Evolutionary conservation across 2,797 vertebrate species (phyloP).

Genomic region (Galago senegalensis): DNA sequence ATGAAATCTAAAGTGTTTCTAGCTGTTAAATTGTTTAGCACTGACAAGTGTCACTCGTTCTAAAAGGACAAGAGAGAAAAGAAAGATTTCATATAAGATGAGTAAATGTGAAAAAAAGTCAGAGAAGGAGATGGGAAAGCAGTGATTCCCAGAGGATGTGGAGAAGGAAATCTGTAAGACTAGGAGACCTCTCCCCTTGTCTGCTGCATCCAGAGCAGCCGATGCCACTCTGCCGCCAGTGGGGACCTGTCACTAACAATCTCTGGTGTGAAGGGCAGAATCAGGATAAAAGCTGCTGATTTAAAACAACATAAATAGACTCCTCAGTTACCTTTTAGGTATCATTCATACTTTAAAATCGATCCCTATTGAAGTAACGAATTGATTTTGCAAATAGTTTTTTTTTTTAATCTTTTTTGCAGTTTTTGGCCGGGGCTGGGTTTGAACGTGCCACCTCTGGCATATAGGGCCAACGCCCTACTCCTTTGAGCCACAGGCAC

Average conservation of each 20-base stretch:
- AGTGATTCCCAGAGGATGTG: background rate
- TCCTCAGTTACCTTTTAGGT: slow-evolving; percentile 50
- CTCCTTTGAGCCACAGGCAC: too few relatives aligned
- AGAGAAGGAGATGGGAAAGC: background rate
- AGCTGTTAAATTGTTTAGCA: background rate
- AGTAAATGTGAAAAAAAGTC: background rate
- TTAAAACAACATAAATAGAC: slow-evolving; percentile 13
- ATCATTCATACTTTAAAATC: slow-evolving; percentile 39
- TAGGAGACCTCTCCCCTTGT: background rate
- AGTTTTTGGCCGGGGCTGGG: too few relatives aligned
- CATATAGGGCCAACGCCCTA: too few relatives aligned
- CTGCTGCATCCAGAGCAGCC: fast-evolving
- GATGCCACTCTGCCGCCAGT: background rate
- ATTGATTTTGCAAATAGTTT: slow-evolving; percentile 39
- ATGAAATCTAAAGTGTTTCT: background rate
- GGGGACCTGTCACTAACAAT: fast-evolving
- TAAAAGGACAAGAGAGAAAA: background rate
- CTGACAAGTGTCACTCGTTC: background rate
- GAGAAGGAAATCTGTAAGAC: background rate
- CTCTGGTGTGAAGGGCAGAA: background rate
- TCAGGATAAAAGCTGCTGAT: background rate
- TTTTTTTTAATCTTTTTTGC: too few relatives aligned
- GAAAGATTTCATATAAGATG: slow-evolving; percentile 20
- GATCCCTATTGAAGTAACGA: slow-evolving; percentile 7
- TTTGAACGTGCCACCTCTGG: too few relatives aligned